These are phyloP conservation scores for Cantharis rufa DNA, from an alignment of 2,888 invertebrate genomes.

Conservation along the genomic window DNA sequence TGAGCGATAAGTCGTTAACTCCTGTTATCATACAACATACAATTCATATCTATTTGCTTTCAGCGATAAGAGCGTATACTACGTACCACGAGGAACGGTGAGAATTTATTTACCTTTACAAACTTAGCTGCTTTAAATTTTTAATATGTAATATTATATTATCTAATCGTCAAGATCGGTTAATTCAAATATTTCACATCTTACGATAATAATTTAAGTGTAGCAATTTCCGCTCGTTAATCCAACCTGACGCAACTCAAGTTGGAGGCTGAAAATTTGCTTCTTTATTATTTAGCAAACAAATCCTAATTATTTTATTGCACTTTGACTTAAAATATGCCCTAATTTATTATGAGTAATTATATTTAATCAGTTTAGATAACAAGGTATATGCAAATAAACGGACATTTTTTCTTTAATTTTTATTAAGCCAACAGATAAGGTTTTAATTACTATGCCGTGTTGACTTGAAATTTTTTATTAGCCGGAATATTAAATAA, in stretches of 20 bases:
- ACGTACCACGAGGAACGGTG: background rate
- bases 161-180: background rate
- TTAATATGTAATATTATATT: background rate
- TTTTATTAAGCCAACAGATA: background rate
- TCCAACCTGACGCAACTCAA: too few relatives aligned
- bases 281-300: slow-evolving; percentile 7
- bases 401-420: background rate
- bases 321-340: slow-evolving; percentile 10
- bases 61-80: background rate
- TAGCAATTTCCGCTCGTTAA: too few relatives aligned
- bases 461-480: background rate
- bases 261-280: too few relatives aligned
- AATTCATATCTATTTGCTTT: background rate
- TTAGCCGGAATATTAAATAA: background rate
- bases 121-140: background rate
- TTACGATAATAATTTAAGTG: background rate
- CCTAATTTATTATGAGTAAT: slow-evolving; percentile 27
- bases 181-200: background rate
- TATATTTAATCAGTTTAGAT: slow-evolving; percentile 24
- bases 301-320: slow-evolving; percentile 24
- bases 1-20: background rate
- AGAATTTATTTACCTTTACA: background rate
- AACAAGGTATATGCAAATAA: slow-evolving; percentile 5
- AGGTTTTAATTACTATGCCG: background rate
- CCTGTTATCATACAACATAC: background rate